Conservation (phyloP, 1,140 invertebrate genomes). For the Drosophila seguyi region DNA sequence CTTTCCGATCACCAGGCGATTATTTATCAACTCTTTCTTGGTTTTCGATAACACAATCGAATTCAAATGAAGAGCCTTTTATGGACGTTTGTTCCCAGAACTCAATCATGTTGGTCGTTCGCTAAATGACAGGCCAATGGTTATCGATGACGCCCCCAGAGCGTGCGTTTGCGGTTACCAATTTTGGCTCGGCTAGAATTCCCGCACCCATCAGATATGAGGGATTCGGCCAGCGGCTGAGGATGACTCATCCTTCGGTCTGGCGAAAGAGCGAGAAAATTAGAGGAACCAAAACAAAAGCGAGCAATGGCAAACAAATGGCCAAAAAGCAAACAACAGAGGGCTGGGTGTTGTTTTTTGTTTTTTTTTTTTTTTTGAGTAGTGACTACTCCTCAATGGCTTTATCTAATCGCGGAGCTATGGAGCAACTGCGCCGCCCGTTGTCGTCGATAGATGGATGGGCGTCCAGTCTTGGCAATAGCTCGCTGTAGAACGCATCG, state of each 20-base stretch:
- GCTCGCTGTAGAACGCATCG: slow-evolving; percentile 18
- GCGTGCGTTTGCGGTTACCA: neutral
- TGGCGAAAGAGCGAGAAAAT: neutral
- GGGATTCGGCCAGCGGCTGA: neutral
- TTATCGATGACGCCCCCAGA: neutral
- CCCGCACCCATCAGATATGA: neutral
- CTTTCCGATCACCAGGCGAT: neutral
- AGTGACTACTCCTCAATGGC: slow-evolving; percentile 56
- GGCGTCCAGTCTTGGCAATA: slow-evolving; percentile 44
- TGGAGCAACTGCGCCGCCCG: slow-evolving; percentile 16
- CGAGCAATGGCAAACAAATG: slow-evolving; percentile 45
- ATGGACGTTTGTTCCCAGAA: slow-evolving; percentile 7
- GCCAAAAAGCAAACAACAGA: slow-evolving; percentile 56
- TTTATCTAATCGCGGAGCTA: slow-evolving; percentile 53
- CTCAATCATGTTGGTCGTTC: neutral
- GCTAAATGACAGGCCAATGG: slow-evolving; percentile 14
- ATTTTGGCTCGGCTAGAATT: slow-evolving; percentile 15
- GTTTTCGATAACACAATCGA: neutral
- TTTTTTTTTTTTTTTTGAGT: neutral
- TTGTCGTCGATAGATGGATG: slow-evolving; percentile 8
- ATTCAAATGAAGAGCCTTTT: neutral
- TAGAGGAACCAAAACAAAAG: slow-evolving; percentile 48
- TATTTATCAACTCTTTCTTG: too few species aligned
- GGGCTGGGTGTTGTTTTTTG: neutral
- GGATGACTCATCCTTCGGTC: slow-evolving; percentile 18